Conservation (phyloP, 2,797 vertebrate species). For the Uromys caudimaculatus region DNA sequence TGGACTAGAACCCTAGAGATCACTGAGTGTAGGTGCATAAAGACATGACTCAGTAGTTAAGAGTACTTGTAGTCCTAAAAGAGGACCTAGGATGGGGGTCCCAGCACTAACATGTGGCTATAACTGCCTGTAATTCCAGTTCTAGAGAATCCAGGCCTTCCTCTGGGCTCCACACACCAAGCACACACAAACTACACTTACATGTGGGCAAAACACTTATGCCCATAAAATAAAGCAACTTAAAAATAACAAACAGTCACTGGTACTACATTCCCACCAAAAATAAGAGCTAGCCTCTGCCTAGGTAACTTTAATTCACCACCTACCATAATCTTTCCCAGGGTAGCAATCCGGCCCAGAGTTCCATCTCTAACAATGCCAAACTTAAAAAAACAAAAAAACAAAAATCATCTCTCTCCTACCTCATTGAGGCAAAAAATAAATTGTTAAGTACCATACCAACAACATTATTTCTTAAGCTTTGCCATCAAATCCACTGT, state of each 20-base stretch:
- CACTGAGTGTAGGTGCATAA: background rate
- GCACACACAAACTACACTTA: background rate
- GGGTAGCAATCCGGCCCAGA: background rate
- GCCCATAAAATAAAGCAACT: background rate
- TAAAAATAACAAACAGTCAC: background rate
- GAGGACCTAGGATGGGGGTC: background rate
- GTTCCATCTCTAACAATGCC: background rate
- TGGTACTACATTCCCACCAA: background rate
- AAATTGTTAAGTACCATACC: background rate
- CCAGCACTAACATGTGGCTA: background rate
- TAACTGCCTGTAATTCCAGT: background rate
- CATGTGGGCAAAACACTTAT: background rate
- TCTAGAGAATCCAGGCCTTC: background rate
- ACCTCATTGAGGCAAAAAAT: background rate
- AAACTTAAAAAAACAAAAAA: background rate
- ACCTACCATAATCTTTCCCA: background rate
- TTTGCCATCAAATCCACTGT: background rate
- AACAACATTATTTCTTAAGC: background rate
- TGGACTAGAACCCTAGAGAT: background rate
- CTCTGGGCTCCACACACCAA: background rate
- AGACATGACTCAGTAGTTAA: background rate
- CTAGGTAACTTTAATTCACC: background rate
- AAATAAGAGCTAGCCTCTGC: too few species aligned
- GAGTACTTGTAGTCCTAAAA: background rate
- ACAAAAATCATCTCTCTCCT: background rate